Percentiles rank a stretch among this genome's conserved stretches.
Evolutionary conservation across 2,888 invertebrate species (phyloP).

Genomic region (Drosophila monieri): DNA sequence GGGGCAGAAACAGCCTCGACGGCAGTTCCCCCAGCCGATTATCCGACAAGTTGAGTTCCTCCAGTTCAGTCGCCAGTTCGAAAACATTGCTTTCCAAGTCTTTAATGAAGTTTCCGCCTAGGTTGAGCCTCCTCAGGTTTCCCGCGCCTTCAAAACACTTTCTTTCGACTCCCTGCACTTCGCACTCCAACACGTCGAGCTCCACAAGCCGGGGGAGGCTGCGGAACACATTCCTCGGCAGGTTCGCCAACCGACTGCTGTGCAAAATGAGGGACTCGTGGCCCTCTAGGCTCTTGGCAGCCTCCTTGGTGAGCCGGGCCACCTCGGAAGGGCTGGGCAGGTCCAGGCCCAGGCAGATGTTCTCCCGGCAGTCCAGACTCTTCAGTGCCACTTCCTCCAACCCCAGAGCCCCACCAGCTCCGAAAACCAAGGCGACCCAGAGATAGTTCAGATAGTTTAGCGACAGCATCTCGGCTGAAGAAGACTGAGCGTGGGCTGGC

Average conservation of each 20-base stretch:
- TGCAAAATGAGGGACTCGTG: constrained; percentile 44
- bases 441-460: constrained; percentile 35
- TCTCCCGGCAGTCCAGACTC: constrained; percentile 40
- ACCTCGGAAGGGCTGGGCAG: constrained; percentile 45
- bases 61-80: constrained; percentile 37
- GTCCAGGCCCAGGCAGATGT: constrained; percentile 37
- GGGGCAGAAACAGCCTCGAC: constrained; percentile 15
- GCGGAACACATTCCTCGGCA: constrained; percentile 71
- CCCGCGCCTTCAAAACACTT: constrained; percentile 45
- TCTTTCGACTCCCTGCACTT: constrained; percentile 35
- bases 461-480: constrained; percentile 18
- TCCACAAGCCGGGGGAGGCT: constrained; percentile 59
- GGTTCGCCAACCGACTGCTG: constrained; percentile 56
- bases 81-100: constrained; percentile 54
- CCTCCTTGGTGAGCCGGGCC: constrained; percentile 23
- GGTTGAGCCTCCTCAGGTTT: constrained; percentile 42
- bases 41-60: constrained; percentile 46
- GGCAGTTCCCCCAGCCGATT: constrained; percentile 46
- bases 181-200: constrained; percentile 51
- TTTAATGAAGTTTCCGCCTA: constrained; percentile 64
- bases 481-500: constrained; percentile 22
- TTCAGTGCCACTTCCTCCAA: constrained; percentile 34
- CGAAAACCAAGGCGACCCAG: constrained; percentile 23
- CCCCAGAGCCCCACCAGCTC: constrained; percentile 6
- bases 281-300: constrained; percentile 3